phyloP scores from a whole-genome alignment of 2,888 invertebrate genomes.

The Corbicula japonica region DNA sequence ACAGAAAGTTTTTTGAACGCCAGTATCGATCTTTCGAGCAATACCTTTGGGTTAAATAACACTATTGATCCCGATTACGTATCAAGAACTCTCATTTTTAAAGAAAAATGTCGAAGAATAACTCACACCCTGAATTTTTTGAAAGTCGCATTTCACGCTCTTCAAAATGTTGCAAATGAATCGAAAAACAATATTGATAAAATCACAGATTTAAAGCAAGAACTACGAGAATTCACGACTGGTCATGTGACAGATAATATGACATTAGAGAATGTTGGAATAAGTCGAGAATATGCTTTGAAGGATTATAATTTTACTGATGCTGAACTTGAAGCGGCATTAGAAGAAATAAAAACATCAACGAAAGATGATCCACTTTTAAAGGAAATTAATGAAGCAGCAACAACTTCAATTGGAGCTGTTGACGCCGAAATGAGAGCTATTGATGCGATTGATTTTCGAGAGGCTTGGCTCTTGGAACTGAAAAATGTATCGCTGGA shows the following conservation, averaged over 20 bases:
- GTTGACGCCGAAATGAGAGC: conserved; percentile 9
- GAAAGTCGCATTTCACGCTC: conserved; percentile 8
- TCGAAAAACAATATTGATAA: conserved; percentile 18
- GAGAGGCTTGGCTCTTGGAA: conserved; percentile 37
- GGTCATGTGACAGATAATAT: conserved; percentile 22
- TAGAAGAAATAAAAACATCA: conserved; percentile 32
- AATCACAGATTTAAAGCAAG: neutral
- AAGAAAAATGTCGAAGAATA: conserved; percentile 31
- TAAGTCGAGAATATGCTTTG: conserved; percentile 32
- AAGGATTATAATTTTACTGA: conserved; percentile 39
- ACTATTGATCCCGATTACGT: too few species aligned
- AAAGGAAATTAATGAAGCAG: neutral
- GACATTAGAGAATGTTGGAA: conserved; percentile 27
- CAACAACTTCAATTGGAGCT: neutral
- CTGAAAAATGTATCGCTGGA: conserved; percentile 35
- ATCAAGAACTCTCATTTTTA: too few species aligned
- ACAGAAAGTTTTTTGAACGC: too few species aligned
- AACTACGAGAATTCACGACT: conserved; percentile 7
- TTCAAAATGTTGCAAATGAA: conserved; percentile 35
- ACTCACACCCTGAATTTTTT: conserved; percentile 22
- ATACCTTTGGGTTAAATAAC: too few species aligned
- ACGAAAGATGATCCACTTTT: conserved; percentile 29
- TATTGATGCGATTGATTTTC: conserved; percentile 4
- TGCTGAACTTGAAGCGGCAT: conserved; percentile 21
- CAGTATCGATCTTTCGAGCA: too few species aligned